These are phyloP conservation scores for Glandiceps talaboti DNA, from an alignment of 53 echinoderm and acorn worm species.

Conservation along the genomic window DNA sequence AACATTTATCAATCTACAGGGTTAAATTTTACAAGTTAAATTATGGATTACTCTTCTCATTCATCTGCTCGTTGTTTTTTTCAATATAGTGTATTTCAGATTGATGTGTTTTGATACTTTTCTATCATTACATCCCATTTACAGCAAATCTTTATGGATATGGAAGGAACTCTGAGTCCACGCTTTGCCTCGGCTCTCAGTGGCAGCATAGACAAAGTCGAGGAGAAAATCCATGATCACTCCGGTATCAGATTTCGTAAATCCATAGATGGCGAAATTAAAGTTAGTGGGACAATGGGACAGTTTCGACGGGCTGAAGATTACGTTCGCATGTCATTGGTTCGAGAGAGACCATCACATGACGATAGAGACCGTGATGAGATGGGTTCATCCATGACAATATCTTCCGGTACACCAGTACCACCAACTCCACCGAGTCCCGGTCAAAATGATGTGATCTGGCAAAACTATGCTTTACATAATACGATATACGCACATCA, in stretches of 20 bases:
- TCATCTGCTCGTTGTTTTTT: too few relatives aligned
- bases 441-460: too few relatives aligned
- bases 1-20: too few relatives aligned
- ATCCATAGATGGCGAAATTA: neutral
- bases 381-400: neutral
- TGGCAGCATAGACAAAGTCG: neutral
- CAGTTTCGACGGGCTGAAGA: neutral
- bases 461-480: neutral
- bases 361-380: neutral
- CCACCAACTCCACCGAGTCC: neutral
- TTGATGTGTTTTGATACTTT: too few relatives aligned
- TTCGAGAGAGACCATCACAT: neutral
- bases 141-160: neutral
- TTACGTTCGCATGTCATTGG: neutral
- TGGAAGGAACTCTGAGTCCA: neutral
- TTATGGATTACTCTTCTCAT: too few relatives aligned
- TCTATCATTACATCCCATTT: too few relatives aligned
- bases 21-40: too few relatives aligned
- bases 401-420: neutral
- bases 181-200: neutral
- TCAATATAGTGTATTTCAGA: too few relatives aligned
- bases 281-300: neutral
- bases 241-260: neutral
- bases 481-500: neutral
- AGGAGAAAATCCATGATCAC: neutral